phyloP scores from a whole-genome alignment of 2,113 vertebrate genomes.

The Chascanopsetta lugubris region DNA sequence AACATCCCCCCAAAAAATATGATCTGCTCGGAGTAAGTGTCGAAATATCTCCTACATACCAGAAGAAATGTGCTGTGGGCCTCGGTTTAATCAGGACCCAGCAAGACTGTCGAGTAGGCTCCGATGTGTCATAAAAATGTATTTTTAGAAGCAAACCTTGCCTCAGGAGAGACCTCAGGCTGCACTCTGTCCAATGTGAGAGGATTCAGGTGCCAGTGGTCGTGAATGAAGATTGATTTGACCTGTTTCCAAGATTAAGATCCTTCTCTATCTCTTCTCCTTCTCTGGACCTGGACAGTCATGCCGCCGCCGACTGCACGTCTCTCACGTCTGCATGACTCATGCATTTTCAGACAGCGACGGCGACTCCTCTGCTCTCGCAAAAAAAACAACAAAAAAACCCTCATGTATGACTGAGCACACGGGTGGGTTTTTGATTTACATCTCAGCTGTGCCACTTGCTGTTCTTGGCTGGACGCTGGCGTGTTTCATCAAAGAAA shows the following conservation, averaged over 20 bases:
- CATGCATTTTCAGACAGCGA: conserved; percentile 88
- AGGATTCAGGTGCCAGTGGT: conserved; percentile 57
- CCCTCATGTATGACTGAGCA: conserved; percentile 83
- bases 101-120: conserved; percentile 70
- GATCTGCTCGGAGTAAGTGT: conserved; percentile 78
- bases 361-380: conserved; percentile 76
- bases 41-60: conserved; percentile 74
- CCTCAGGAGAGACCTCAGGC: conserved; percentile 59
- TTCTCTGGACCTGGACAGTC: conserved; percentile 47
- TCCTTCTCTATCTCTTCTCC: background rate
- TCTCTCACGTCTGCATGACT: conserved; percentile 82
- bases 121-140: conserved; percentile 68
- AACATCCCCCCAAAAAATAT: conserved; percentile 60
- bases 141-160: conserved; percentile 78
- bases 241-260: conserved; percentile 25
- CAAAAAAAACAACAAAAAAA: too few relatives aligned
- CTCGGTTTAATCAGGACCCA: conserved; percentile 65
- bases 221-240: conserved; percentile 56
- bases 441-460: conserved; percentile 84
- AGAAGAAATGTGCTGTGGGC: conserved; percentile 67
- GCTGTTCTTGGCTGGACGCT: conserved; percentile 83
- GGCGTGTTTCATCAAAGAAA: conserved; percentile 86
- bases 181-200: conserved; percentile 34
- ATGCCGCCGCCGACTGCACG: conserved; percentile 72
- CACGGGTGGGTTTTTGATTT: conserved; percentile 85